Base-by-base conservation (phyloP, 2,797 vertebrate species). In the Anas acuta region DNA sequence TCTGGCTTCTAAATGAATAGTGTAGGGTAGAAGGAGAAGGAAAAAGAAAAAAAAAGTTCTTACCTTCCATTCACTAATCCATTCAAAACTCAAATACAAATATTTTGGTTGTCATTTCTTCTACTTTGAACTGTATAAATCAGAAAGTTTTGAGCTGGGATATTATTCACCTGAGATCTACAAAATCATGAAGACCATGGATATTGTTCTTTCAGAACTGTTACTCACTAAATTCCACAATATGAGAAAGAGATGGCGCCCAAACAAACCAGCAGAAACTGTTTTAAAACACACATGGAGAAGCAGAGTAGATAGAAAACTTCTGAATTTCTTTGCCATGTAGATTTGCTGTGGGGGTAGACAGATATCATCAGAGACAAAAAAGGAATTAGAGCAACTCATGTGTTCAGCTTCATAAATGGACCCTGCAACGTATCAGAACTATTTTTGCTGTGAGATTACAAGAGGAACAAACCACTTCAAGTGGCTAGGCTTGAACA, bases 371-470 rank as follows among this genome's bases (percentile, higher is more conserved):
- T 47, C 54, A 37, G n/a, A 53, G 16, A 41, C n/a, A 30, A 41
- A 69, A 20, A 7, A 41, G 22, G 20, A 72, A 26, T 53, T 25
- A 53, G 53, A 71, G 11, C 35, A 35, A 51, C 13, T 22, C 17
- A 12, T 15, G 23, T n/a, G 20, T 37, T 78, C 51, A 45, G 15
- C 18, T 62, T 79, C n/a, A 53, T 35, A 17, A 66, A 71, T 0
- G 2, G 41, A 16, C 57, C 49, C 25, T 0, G 1, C 43, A 49
- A 67, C 4, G 8, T 14, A 20, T 13, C 49, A 47, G 22, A 25
- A 47, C 43, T 47, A 16, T 18, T 47, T 25, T 33, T 47, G 60
- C 43, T 67, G 65, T 25, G 32, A 45, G 32, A 33, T 13, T 67
- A 33, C 22, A 33, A 33, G 16, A 15, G 16, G 32, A 67, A 67